Evolutionary conservation across 2,797 vertebrate species (phyloP).

Genomic region (Hephaestus fuliginosus): DNA sequence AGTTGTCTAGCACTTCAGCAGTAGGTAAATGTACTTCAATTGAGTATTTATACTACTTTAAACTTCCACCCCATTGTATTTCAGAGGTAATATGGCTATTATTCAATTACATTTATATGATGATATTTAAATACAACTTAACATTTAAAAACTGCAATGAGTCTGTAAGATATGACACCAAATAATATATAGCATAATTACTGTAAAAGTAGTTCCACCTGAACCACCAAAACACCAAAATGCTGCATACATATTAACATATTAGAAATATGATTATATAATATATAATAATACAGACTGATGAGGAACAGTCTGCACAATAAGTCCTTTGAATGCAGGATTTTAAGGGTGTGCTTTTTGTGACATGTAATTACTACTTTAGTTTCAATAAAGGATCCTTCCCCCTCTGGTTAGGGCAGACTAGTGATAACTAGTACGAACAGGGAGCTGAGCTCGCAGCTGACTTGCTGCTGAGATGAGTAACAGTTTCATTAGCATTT

Average conservation of each 20-base stretch:
- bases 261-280: slow-evolving; percentile 12
- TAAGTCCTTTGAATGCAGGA: neutral
- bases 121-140: neutral
- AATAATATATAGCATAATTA: neutral
- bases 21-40: neutral
- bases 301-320: neutral
- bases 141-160: neutral
- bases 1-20: neutral
- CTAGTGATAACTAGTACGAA: neutral
- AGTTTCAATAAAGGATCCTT: neutral
- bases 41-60: neutral
- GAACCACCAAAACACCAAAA: neutral
- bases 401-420: neutral
- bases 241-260: neutral
- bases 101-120: neutral
- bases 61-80: neutral
- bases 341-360: slow-evolving; percentile 8
- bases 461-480: slow-evolving; percentile 20
- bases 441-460: neutral
- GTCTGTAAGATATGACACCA: neutral
- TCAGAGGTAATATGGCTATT: neutral
- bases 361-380: slow-evolving; percentile 5
- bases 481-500: slow-evolving; percentile 37
- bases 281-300: slow-evolving; percentile 7
- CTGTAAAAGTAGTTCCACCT: neutral